A percentile compares a stretch with the other conserved stretches of the same genome.
Conservation (phyloP, 2,797 vertebrate genomes). For the Scarus forsteni region DNA sequence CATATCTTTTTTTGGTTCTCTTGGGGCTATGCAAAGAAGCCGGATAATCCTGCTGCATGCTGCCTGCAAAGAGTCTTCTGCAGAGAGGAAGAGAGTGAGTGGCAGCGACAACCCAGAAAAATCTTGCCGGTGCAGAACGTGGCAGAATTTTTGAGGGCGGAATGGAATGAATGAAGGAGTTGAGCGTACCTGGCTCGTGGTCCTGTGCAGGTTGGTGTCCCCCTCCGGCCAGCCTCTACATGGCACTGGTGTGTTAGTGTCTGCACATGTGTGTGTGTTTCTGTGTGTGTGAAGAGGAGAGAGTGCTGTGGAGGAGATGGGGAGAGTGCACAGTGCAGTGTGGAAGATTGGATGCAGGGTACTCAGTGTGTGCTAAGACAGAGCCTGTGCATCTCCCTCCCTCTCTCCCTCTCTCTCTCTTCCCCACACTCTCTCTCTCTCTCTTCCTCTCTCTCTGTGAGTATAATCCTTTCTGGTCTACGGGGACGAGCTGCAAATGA, state of each 20-base stretch:
- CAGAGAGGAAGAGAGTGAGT: slow-evolving; percentile 54
- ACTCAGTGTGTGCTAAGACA: slow-evolving; percentile 70
- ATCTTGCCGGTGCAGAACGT: slow-evolving; percentile 44
- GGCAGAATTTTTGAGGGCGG: slow-evolving; percentile 26
- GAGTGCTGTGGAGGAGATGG: slow-evolving; percentile 58
- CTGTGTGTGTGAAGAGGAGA: slow-evolving; percentile 20
- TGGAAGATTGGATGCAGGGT: slow-evolving; percentile 67
- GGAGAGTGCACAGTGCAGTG: slow-evolving; percentile 69
- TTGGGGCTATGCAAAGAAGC: slow-evolving; percentile 71
- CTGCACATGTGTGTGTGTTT: slow-evolving; percentile 36
- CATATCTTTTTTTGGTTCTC: slow-evolving; percentile 51
- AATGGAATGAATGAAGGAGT: slow-evolving; percentile 28
- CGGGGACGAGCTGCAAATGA: slow-evolving; percentile 77
- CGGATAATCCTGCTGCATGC: slow-evolving; percentile 78
- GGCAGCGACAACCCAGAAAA: slow-evolving; percentile 41
- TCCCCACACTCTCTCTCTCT: slow-evolving; percentile 23
- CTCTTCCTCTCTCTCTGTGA: slow-evolving; percentile 15
- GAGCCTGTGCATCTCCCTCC: slow-evolving; percentile 57
- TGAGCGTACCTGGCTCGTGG: slow-evolving; percentile 73
- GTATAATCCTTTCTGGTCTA: slow-evolving; percentile 81
- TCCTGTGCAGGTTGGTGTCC: slow-evolving; percentile 69
- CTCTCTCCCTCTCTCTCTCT: slow-evolving; percentile 30
- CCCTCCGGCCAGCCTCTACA: slow-evolving; percentile 70
- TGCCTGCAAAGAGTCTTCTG: slow-evolving; percentile 62
- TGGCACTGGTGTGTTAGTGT: slow-evolving; percentile 64